phyloP scores from a whole-genome alignment of 2,113 vertebrate species.

The Cynocephalus volans region DNA sequence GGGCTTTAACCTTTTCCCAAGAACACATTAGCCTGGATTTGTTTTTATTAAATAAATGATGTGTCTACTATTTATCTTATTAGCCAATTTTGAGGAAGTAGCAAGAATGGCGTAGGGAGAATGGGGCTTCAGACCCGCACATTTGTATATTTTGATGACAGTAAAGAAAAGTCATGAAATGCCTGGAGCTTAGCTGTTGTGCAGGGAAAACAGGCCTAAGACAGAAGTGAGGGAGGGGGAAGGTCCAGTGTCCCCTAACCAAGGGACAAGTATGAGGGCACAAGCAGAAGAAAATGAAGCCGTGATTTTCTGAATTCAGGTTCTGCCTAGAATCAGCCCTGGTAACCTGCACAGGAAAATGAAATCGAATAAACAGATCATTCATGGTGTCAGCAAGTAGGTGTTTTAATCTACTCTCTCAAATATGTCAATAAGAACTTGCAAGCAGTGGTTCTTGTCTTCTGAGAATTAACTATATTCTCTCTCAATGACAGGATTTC shows the following conservation, averaged over 20 bases:
- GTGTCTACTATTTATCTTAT: conserved; percentile 27
- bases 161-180: not conserved
- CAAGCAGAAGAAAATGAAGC: not conserved
- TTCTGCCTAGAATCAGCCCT: conserved; percentile 14
- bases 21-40: not conserved
- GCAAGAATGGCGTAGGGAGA: not conserved
- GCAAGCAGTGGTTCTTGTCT: conserved; percentile 37
- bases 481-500: conserved; percentile 55
- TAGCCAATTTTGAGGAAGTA: not conserved
- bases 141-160: not conserved
- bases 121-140: not conserved
- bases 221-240: not conserved
- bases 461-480: conserved; percentile 54
- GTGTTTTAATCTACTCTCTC: conserved; percentile 48
- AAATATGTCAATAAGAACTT: conserved; percentile 59
- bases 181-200: not conserved
- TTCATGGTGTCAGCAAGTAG: not conserved
- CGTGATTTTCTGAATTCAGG: not conserved
- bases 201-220: not conserved
- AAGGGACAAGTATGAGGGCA: not conserved
- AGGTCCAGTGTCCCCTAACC: not conserved
- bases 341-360: not conserved
- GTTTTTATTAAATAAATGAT: conserved; percentile 52
- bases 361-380: conserved; percentile 48
- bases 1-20: conserved; percentile 25